Evolutionary conservation across 2,888 invertebrate species (phyloP), one percentile per base, ranked within the genome.

Genomic region (Notodonta ziczac): DNA sequence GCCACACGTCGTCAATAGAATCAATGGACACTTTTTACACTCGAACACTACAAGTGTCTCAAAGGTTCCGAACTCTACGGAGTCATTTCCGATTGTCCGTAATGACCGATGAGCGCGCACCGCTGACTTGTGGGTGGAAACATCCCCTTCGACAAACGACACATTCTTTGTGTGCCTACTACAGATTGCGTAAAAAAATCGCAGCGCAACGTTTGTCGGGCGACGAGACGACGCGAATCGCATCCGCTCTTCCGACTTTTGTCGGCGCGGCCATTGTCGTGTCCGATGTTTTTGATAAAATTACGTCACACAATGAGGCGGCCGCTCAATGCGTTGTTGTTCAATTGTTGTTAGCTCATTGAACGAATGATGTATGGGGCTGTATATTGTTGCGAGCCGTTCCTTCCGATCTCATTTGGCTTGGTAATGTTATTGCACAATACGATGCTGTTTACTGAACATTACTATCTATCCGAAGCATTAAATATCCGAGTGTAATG

Each of bases 191-290:
- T 91, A 91, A 91, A 92, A 86, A 83, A 91, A 81, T 75, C 74
- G 71, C 78, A 79, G 77, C 77, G 72, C 72, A 69, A 80, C 84
- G 87, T 87, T 89, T 89, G 91, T 87, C 88, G 89, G 65, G 86
- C 85, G 81, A 80, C 84, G 82, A 87, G 83, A 85, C 90, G 93
- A 83, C 85, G 88, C 92, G 92, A 93, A 93, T 93, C 79, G 88
- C 88, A 93, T 93, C 93, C 93, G 93, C 87, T 92, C 88, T 91
- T 91, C 92, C 93, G 92, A 92, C 92, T 89, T 90, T 91, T 91
- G 91, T 91, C 90, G 90, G 87, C 80, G 76, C 72, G 72, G 78
- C 87, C 64, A 90, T 93, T 92, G 90, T 91, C 74, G 80, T 75
- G 83, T 87, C 85, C 87, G 86, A 91, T 91, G 89, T 92, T 91